Conservation (phyloP, 2,113 vertebrate species). For the Anoplopoma fimbria region DNA sequence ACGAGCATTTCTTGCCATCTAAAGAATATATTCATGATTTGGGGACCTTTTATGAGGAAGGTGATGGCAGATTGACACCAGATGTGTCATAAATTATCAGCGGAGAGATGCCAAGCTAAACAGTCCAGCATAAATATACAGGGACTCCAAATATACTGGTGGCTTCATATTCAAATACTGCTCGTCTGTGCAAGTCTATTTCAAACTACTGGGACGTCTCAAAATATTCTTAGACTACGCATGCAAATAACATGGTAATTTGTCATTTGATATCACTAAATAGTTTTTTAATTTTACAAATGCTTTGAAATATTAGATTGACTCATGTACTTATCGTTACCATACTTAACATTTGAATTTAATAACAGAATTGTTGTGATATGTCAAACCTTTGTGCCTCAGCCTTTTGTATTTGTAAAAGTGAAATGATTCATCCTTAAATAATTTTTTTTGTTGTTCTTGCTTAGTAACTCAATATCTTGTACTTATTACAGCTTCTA, state of each 20-base stretch:
- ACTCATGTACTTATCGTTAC: neutral
- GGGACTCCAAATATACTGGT: constrained; percentile 89
- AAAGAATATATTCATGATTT: constrained; percentile 80
- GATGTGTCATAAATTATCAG: constrained; percentile 98
- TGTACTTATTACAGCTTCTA: neutral
- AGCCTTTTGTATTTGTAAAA: neutral
- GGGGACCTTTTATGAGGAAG: constrained; percentile 89
- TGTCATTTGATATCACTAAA: constrained; percentile 1
- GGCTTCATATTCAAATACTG: constrained; percentile 93
- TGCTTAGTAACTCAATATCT: neutral
- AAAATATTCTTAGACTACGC: constrained; percentile 39
- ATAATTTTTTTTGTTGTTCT: neutral
- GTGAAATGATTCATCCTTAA: neutral
- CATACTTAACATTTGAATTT: neutral
- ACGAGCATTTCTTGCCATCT: constrained; percentile 74
- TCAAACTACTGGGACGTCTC: constrained; percentile 86
- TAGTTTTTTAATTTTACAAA: neutral
- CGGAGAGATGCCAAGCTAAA: constrained; percentile 94
- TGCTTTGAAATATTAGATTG: neutral
- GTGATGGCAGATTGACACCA: constrained; percentile 95
- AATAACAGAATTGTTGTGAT: neutral
- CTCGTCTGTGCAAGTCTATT: constrained; percentile 89
- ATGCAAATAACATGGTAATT: constrained; percentile 26
- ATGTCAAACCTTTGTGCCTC: neutral
- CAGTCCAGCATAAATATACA: constrained; percentile 94